Conservation (phyloP, 2,888 invertebrate genomes). For the Eupithecia subfuscata region DNA sequence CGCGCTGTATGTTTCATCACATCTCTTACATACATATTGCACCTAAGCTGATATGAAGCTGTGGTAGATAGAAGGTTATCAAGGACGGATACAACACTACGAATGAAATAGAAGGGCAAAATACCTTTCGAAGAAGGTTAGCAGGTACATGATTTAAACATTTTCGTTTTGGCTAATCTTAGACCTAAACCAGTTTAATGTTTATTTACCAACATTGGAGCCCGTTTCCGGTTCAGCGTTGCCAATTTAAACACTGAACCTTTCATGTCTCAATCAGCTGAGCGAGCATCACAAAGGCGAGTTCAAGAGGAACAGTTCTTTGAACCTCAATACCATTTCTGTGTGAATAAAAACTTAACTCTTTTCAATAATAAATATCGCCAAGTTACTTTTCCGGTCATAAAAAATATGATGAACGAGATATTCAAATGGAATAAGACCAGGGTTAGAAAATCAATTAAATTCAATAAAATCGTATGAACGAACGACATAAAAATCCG, state of each 20-base stretch:
- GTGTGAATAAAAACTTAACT: neutral
- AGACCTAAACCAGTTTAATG: neutral
- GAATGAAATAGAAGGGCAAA: neutral
- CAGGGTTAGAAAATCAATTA: neutral
- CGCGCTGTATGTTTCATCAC: neutral
- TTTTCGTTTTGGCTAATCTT: neutral
- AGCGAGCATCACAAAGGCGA: slow-evolving; percentile 30
- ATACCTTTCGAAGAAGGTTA: neutral
- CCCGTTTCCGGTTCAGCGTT: neutral
- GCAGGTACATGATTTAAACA: neutral
- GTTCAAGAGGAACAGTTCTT: neutral
- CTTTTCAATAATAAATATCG: too few relatives aligned
- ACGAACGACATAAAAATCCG: too few relatives aligned
- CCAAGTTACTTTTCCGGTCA: neutral
- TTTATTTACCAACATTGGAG: slow-evolving; percentile 5
- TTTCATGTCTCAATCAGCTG: slow-evolving; percentile 26
- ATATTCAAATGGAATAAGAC: neutral
- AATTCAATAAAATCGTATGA: neutral
- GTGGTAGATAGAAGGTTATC: neutral
- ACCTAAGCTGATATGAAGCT: too few relatives aligned
- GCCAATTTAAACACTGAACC: slow-evolving; percentile 20
- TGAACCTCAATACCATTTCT: neutral
- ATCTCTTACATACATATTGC: neutral
- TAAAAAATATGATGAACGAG: neutral
- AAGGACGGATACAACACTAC: neutral